These are phyloP conservation scores for Rhea americana DNA, from an alignment of 2,113 vertebrate species.

Conservation along the genomic window DNA sequence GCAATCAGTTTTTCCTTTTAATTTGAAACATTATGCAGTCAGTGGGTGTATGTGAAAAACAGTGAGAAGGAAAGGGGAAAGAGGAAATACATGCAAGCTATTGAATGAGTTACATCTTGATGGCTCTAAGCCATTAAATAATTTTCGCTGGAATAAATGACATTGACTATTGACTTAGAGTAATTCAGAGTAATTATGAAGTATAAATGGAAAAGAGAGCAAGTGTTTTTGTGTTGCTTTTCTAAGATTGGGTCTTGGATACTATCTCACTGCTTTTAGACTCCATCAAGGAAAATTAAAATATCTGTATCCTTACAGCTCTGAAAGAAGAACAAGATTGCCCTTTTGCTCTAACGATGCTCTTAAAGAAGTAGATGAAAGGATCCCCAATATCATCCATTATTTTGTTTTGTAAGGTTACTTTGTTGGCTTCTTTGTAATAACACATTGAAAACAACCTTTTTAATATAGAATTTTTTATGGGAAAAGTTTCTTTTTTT, in stretches of 20 bases:
- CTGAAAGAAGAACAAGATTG: conserved; percentile 34
- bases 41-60: neutral
- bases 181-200: conserved; percentile 30
- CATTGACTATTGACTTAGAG: conserved; percentile 46
- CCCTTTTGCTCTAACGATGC: neutral
- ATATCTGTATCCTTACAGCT: neutral
- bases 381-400: neutral
- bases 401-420: neutral
- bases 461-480: neutral
- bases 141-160: conserved; percentile 31
- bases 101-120: neutral
- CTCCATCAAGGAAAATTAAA: conserved; percentile 21
- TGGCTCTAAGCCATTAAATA: conserved; percentile 5
- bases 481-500: neutral
- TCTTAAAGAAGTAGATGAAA: conserved; percentile 6
- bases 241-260: neutral
- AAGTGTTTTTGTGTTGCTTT: neutral
- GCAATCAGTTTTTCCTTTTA: neutral
- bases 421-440: neutral
- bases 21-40: neutral
- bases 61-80: neutral
- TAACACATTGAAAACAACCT: neutral
- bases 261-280: neutral
- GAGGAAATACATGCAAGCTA: neutral
- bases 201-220: neutral